Evolutionary conservation across 2,888 invertebrate species (phyloP).

Genomic region (Thera britannica): DNA sequence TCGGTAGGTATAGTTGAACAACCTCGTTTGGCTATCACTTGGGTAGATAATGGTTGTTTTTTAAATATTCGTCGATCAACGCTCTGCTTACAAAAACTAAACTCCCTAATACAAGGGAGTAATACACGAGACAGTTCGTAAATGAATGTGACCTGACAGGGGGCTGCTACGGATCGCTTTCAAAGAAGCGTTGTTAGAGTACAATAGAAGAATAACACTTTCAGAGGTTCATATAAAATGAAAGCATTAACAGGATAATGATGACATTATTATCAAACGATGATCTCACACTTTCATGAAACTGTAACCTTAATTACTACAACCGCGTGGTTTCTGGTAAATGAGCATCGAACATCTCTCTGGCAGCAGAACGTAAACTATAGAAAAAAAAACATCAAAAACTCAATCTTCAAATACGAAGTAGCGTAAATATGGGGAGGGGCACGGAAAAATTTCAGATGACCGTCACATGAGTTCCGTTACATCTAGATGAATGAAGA

Average conservation of each 20-base stretch:
- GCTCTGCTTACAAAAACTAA: constrained; percentile 10
- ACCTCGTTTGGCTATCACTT: constrained; percentile 31
- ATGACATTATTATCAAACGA: constrained; percentile 43
- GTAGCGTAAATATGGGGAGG: constrained; percentile 33
- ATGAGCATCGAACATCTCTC: constrained; percentile 50
- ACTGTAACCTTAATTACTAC: constrained; percentile 81
- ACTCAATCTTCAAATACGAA: constrained; percentile 64
- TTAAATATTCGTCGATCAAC: constrained; percentile 35
- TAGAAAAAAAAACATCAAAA: constrained; percentile 65
- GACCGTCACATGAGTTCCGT: constrained; percentile 60
- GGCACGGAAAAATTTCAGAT: constrained; percentile 50
- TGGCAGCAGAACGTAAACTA: constrained; percentile 47
- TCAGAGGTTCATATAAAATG: constrained; percentile 15
- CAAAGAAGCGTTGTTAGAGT: constrained; percentile 13
- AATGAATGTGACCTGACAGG: constrained; percentile 4
- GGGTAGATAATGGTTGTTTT: constrained; percentile 28
- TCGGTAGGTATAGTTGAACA: constrained; percentile 29
- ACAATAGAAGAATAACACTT: constrained; percentile 21
- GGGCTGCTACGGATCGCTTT: neutral
- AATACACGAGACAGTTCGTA: neutral
- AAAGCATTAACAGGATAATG: constrained; percentile 20
- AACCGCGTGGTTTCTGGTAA: constrained; percentile 29
- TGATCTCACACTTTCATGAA: constrained; percentile 79
- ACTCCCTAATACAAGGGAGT: no score
- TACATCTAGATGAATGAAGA: constrained; percentile 33